Conservation (phyloP, 1,140 invertebrate species). For the Drosophila tsacasi region DNA sequence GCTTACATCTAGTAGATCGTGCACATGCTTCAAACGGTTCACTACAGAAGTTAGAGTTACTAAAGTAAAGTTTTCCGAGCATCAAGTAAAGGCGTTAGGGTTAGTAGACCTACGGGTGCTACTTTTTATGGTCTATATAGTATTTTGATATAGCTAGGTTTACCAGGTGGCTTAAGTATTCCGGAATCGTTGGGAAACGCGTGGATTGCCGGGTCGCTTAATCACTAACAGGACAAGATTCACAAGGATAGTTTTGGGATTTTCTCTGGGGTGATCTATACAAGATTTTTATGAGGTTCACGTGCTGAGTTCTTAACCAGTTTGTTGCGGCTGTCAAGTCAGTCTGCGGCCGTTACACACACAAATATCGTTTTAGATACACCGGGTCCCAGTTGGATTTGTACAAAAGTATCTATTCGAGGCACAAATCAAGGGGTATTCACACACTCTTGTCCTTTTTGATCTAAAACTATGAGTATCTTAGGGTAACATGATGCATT, state of each 20-base stretch:
- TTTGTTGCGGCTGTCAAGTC: conserved; percentile 55
- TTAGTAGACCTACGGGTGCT: conserved; percentile 67
- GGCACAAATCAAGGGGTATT: conserved; percentile 36
- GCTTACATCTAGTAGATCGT: conserved; percentile 56
- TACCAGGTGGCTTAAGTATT: conserved; percentile 72
- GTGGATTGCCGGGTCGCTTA: conserved; percentile 60
- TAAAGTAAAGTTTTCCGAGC: conserved; percentile 16
- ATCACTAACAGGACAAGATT: conserved; percentile 43
- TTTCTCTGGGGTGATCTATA: conserved; percentile 16
- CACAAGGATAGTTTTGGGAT: conserved; percentile 1
- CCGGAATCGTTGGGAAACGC: conserved; percentile 75
- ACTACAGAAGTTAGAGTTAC: conserved; percentile 18
- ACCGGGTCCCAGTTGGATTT: conserved; percentile 28
- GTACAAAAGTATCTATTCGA: conserved; percentile 36
- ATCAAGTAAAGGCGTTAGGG: conserved; percentile 35
- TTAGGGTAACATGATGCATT: conserved; percentile 62
- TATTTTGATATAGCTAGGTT: conserved; percentile 45
- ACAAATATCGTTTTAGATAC: conserved; percentile 37
- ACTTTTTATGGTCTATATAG: conserved; percentile 28
- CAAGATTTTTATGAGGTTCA: conserved; percentile 8
- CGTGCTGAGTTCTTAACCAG: conserved; percentile 41
- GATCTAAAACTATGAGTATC: conserved; percentile 34
- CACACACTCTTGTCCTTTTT: conserved; percentile 20
- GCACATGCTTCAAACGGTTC: conserved; percentile 42
- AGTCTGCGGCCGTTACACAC: conserved; percentile 40